Evolutionary conservation across 2,113 vertebrate genomes (phyloP).

Genomic region (Phalacrocorax aristotelis): DNA sequence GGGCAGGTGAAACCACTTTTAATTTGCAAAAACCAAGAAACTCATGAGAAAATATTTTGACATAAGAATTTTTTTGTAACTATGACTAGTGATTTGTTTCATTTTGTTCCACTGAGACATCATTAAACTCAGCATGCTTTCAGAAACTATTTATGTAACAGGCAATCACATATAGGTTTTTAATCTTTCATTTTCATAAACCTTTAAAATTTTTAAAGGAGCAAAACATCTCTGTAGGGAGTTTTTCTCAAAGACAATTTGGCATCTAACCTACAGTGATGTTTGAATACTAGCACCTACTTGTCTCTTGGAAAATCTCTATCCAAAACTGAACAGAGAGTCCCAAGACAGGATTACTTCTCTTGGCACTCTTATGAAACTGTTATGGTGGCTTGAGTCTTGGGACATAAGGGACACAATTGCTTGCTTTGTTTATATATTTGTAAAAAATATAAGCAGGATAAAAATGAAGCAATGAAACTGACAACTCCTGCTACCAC

Average conservation of each 20-base stretch:
- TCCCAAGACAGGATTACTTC: not conserved
- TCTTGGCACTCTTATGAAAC: not conserved
- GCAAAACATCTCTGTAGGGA: not conserved
- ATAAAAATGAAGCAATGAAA: not conserved
- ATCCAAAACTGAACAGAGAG: not conserved
- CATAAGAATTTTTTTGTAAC: not conserved
- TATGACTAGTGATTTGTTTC: not conserved
- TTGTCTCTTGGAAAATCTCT: not conserved
- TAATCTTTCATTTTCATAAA: conserved; percentile 17
- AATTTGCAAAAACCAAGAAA: not conserved
- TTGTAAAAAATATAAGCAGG: not conserved
- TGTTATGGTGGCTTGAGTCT: not conserved
- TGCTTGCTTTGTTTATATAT: not conserved
- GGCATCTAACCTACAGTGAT: not conserved
- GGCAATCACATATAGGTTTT: not conserved
- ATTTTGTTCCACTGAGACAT: conserved; percentile 11
- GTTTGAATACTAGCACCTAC: not conserved
- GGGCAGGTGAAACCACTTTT: not conserved
- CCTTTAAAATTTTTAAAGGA: not conserved
- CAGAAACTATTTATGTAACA: not conserved
- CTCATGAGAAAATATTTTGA: not conserved
- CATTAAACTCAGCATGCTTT: conserved; percentile 11
- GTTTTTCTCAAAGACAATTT: not conserved
- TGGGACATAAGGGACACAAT: not conserved
- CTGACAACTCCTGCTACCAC: not conserved